Conservation (phyloP, 2,113 vertebrate genomes). For the Pterocles orientalis region DNA sequence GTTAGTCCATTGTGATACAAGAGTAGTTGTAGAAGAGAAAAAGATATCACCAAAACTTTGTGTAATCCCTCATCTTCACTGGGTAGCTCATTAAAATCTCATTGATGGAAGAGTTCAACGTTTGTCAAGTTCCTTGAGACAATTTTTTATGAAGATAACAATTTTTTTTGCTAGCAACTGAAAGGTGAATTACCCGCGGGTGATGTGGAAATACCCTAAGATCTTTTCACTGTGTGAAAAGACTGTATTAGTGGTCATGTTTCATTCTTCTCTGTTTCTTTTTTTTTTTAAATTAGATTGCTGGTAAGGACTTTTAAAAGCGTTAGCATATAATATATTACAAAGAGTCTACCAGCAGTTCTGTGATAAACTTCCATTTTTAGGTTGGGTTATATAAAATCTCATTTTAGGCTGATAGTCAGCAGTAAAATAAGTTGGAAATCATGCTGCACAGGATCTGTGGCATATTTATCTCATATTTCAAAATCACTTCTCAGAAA, state of each 20-base stretch:
- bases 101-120: conserved; percentile 66
- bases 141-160: conserved; percentile 56
- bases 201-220: conserved; percentile 8
- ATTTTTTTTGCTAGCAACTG: conserved; percentile 47
- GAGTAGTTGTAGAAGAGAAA: neutral
- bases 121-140: conserved; percentile 58
- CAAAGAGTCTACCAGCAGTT: neutral
- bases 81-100: conserved; percentile 73
- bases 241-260: neutral
- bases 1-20: neutral
- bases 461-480: conserved; percentile 24
- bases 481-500: conserved; percentile 36
- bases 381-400: conserved; percentile 42
- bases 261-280: conserved; percentile 23
- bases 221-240: neutral
- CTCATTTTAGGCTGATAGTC: conserved; percentile 49
- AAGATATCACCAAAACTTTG: neutral
- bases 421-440: conserved; percentile 38
- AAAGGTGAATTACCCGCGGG: conserved; percentile 39
- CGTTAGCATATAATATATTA: neutral
- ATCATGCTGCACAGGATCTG: neutral
- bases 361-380: conserved; percentile 25
- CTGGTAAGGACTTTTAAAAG: neutral
- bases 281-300: neutral
- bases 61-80: conserved; percentile 12